These are phyloP conservation scores for Grammomys surdaster DNA, from an alignment of 2,113 vertebrate genomes.

Conservation along the genomic window DNA sequence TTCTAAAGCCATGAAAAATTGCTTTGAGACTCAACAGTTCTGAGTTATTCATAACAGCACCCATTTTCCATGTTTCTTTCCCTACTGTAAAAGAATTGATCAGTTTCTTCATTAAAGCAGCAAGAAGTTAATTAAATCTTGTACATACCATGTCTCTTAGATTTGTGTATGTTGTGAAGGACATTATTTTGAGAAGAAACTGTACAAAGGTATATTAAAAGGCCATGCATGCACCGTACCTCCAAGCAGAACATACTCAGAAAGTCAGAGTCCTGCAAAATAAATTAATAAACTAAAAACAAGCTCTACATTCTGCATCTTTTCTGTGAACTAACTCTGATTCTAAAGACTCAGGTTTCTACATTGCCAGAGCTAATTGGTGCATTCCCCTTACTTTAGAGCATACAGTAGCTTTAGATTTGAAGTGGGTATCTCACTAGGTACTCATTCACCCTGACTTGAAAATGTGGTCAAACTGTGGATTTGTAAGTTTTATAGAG, in stretches of 20 bases:
- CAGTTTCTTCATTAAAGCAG: constrained; percentile 87
- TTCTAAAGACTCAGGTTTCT: constrained; percentile 24
- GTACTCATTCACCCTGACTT: background rate
- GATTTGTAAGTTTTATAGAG: constrained; percentile 23
- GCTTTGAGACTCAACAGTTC: constrained; percentile 84
- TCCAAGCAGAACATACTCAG: constrained; percentile 86
- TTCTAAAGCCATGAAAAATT: constrained; percentile 83
- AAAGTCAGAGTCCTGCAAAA: constrained; percentile 86
- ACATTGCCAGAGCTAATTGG: constrained; percentile 17
- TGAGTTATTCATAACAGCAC: constrained; percentile 86
- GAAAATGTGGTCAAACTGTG: background rate
- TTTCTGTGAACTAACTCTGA: constrained; percentile 80
- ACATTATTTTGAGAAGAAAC: constrained; percentile 87
- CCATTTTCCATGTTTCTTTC: constrained; percentile 85
- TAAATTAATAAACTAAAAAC: constrained; percentile 89
- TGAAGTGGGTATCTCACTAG: background rate
- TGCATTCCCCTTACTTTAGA: constrained; percentile 44
- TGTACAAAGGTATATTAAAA: constrained; percentile 89
- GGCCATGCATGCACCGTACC: constrained; percentile 88
- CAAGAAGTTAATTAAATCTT: constrained; percentile 86
- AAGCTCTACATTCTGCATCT: constrained; percentile 86
- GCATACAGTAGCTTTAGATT: background rate
- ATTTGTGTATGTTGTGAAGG: constrained; percentile 89
- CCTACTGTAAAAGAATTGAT: constrained; percentile 85
- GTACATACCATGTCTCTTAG: constrained; percentile 86